Evolutionary conservation across 2,888 invertebrate genomes (phyloP).

Genomic region (Melolontha melolontha): DNA sequence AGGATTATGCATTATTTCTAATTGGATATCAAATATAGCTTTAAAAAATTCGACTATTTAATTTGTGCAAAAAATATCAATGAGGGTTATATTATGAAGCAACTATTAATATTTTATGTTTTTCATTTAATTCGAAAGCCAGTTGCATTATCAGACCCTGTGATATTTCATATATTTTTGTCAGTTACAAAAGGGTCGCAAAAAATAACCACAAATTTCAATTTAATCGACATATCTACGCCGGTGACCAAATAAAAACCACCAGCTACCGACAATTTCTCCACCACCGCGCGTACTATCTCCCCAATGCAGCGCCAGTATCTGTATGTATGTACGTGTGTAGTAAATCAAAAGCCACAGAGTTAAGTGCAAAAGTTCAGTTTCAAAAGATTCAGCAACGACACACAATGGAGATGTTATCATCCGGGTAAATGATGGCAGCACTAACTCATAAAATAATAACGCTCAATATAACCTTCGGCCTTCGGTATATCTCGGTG

Average conservation of each 20-base stretch:
- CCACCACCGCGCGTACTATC: conserved; percentile 1
- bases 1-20: too few species aligned
- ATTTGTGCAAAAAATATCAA: too few species aligned
- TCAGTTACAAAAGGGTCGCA: background rate
- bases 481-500: conserved; percentile 26
- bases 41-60: too few species aligned
- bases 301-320: background rate
- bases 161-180: too few species aligned
- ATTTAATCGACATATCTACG: conserved; percentile 8
- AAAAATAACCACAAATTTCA: conserved; percentile 26
- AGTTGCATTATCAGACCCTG: too few species aligned
- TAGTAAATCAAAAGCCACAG: conserved; percentile 39
- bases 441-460: conserved; percentile 47
- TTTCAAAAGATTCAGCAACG: conserved; percentile 44
- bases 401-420: conserved; percentile 45
- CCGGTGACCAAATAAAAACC: conserved; percentile 13
- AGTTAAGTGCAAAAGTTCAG: conserved; percentile 38
- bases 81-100: too few species aligned
- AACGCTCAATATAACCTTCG: conserved; percentile 41
- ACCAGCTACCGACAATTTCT: background rate
- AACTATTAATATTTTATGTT: too few species aligned
- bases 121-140: too few species aligned
- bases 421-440: conserved; percentile 44
- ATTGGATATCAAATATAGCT: too few species aligned
- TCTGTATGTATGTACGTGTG: conserved; percentile 7